Evolutionary conservation across 2,888 invertebrate species (phyloP).

Genomic region (Caenorhabditis wallacei): DNA sequence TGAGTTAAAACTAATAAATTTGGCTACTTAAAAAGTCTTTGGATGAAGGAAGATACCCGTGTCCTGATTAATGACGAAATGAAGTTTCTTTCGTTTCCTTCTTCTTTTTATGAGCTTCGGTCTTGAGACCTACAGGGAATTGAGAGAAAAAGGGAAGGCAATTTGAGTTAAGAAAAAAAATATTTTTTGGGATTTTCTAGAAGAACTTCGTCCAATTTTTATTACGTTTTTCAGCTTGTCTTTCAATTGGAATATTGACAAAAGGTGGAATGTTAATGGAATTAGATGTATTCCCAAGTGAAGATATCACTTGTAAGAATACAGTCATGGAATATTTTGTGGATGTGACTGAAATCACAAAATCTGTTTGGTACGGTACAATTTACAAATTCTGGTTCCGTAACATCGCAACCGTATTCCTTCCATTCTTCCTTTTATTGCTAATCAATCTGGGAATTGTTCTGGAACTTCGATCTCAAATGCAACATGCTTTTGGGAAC

Average conservation of each 20-base stretch:
- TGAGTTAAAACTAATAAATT: constrained; percentile 21
- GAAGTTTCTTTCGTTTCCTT: constrained; percentile 1
- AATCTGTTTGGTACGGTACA: constrained; percentile 65
- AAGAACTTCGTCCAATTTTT: no score
- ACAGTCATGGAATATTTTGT: constrained; percentile 69
- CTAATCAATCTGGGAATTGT: constrained; percentile 68
- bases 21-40: neutral
- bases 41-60: neutral
- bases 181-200: constrained; percentile 18
- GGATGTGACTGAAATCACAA: constrained; percentile 63
- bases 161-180: neutral
- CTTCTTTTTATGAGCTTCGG: constrained; percentile 14
- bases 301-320: constrained; percentile 62
- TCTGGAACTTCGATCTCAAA: constrained; percentile 61
- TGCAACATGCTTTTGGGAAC: constrained; percentile 54
- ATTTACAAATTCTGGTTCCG: constrained; percentile 70
- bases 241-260: constrained; percentile 58
- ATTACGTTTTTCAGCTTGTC: constrained; percentile 52
- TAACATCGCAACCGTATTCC: constrained; percentile 68
- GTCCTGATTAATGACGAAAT: constrained; percentile 19
- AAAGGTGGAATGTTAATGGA: constrained; percentile 70
- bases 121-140: neutral
- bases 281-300: constrained; percentile 64
- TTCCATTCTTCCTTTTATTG: constrained; percentile 66
- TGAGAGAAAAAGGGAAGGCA: neutral